A percentile compares a stretch with the other conserved stretches of the same genome.
Evolutionary conservation across 2,888 invertebrate species (phyloP).

Genomic region (Argyra leucocephala): DNA sequence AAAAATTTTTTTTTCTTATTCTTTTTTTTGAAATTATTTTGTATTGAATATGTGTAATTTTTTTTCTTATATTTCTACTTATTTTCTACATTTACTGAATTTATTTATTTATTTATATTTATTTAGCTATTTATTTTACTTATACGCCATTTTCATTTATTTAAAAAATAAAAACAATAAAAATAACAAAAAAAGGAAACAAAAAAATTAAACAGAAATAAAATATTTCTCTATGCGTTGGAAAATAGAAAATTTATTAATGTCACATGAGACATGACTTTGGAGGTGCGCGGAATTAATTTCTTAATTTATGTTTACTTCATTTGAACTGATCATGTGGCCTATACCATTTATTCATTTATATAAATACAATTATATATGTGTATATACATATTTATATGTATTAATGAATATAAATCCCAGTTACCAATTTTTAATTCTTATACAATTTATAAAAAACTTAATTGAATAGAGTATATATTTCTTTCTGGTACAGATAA

Average conservation of each 20-base stretch:
- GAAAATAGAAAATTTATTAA: slow-evolving; percentile 23
- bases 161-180: slow-evolving; percentile 20
- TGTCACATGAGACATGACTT: slow-evolving; percentile 23
- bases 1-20: neutral
- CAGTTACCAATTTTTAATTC: too few species aligned
- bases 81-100: neutral
- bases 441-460: too few species aligned
- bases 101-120: neutral
- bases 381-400: neutral
- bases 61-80: neutral
- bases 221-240: slow-evolving; percentile 10
- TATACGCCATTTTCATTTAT: slow-evolving; percentile 19
- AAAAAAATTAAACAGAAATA: slow-evolving; percentile 19
- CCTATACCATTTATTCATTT: neutral
- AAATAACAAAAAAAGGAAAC: slow-evolving; percentile 15
- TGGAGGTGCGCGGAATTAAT: slow-evolving; percentile 23
- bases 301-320: slow-evolving; percentile 22
- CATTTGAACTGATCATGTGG: neutral
- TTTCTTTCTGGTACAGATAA: too few species aligned
- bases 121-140: neutral
- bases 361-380: neutral
- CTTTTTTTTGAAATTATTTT: neutral
- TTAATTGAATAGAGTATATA: too few species aligned
- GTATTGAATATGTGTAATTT: neutral
- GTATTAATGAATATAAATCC: neutral